Conservation (phyloP, 2,797 vertebrate genomes). For the Sebastes diaconus region DNA sequence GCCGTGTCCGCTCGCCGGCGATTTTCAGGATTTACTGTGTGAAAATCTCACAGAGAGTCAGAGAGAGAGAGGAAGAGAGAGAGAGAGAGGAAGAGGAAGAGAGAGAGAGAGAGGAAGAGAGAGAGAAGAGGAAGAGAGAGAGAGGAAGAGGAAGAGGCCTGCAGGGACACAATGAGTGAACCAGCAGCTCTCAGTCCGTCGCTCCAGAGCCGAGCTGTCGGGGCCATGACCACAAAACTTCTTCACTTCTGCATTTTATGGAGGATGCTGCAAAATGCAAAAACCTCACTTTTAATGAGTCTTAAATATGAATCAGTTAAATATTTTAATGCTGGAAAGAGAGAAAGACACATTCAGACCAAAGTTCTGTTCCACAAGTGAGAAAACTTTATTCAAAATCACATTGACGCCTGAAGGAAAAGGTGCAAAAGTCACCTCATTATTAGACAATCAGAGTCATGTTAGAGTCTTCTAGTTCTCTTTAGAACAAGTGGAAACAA, state of each 20-base stretch:
- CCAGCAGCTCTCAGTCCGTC: background rate
- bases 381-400: background rate
- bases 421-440: background rate
- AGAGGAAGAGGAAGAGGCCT: background rate
- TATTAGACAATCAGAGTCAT: background rate
- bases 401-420: background rate
- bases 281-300: background rate
- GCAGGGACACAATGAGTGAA: background rate
- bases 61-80: background rate
- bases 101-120: background rate
- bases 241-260: background rate
- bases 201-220: background rate
- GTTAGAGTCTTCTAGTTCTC: no score
- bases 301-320: background rate
- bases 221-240: background rate
- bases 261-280: background rate
- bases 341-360: background rate
- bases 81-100: no score
- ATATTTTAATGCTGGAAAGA: no score
- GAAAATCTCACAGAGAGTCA: conserved; percentile 26
- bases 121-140: background rate
- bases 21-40: conserved; percentile 57
- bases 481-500: no score
- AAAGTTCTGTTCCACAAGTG: background rate
- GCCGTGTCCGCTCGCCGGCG: conserved; percentile 9